A percentile compares a stretch with the other conserved stretches of the same genome.
phyloP scores from a whole-genome alignment of 2,797 vertebrate species.

The Borostomias antarcticus region DNA sequence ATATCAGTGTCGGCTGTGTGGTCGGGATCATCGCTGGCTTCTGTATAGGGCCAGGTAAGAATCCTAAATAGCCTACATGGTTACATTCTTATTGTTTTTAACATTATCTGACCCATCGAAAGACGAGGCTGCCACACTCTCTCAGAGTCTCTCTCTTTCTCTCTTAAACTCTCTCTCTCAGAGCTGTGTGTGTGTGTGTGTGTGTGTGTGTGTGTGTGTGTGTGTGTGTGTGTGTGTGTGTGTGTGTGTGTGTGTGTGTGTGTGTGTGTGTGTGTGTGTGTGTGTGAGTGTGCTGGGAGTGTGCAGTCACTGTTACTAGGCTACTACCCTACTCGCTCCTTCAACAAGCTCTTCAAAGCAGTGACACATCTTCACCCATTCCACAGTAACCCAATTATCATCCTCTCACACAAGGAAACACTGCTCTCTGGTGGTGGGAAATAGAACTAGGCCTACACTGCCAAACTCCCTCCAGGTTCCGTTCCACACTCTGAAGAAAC shows the following conservation, averaged over 20 bases:
- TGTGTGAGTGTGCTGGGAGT: slow-evolving; percentile 7
- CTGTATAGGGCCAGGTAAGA: slow-evolving; percentile 89
- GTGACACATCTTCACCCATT: background rate
- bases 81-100: too few species aligned
- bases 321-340: too few species aligned
- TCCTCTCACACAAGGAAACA: slow-evolving; percentile 53
- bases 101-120: too few species aligned
- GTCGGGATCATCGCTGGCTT: slow-evolving; percentile 90
- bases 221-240: slow-evolving; percentile 9
- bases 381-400: slow-evolving; percentile 3
- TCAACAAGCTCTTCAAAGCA: background rate
- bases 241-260: slow-evolving; percentile 8
- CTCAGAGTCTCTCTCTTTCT: background rate
- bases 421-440: slow-evolving; percentile 69
- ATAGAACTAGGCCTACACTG: slow-evolving; percentile 22
- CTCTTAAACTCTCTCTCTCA: background rate
- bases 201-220: background rate
- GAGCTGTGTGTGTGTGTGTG: slow-evolving; percentile 6
- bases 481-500: slow-evolving; percentile 45
- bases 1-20: slow-evolving; percentile 82
- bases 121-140: too few species aligned
- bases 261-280: slow-evolving; percentile 10
- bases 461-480: slow-evolving; percentile 7
- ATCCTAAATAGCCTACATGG: too few species aligned
- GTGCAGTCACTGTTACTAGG: too few species aligned